Evolutionary conservation across 2,113 vertebrate genomes (phyloP).

Genomic region (Plecturocebus donacophilus): DNA sequence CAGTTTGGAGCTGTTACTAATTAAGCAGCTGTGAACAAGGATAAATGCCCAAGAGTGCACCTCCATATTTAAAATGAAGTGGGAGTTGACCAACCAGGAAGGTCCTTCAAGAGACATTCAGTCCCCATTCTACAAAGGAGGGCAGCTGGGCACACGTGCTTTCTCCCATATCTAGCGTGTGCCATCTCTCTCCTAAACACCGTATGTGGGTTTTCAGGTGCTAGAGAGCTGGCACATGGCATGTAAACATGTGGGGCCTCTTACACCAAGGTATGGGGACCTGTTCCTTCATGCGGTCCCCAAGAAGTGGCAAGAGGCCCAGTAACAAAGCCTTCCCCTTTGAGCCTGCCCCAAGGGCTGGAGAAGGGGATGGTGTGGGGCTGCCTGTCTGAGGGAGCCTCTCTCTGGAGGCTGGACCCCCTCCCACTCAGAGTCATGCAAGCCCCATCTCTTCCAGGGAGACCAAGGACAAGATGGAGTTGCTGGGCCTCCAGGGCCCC

Average conservation of each 20-base stretch:
- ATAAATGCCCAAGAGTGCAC: neutral
- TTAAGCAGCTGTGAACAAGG: neutral
- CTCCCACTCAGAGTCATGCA: neutral
- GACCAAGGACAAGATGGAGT: slow-evolving; percentile 94
- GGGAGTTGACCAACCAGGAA: neutral
- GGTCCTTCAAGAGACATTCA: neutral
- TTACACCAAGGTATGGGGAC: neutral
- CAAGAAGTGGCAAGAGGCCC: neutral
- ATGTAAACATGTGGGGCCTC: neutral
- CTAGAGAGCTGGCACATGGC: neutral
- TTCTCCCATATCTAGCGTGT: accelerated
- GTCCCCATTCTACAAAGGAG: neutral
- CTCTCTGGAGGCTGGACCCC: neutral
- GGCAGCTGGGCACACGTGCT: neutral
- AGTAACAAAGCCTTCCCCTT: neutral
- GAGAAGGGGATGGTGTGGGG: neutral
- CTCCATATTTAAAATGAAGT: neutral
- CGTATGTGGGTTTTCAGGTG: neutral
- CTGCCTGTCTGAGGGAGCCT: neutral
- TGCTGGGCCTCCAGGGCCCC: slow-evolving; percentile 91
- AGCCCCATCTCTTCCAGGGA: slow-evolving; percentile 88
- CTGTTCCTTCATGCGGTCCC: neutral
- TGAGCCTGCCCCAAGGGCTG: neutral
- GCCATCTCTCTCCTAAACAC: neutral
- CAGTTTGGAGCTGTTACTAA: neutral